Evolutionary conservation across 2,113 vertebrate genomes (phyloP).

Genomic region (Corydoras maculifer): DNA sequence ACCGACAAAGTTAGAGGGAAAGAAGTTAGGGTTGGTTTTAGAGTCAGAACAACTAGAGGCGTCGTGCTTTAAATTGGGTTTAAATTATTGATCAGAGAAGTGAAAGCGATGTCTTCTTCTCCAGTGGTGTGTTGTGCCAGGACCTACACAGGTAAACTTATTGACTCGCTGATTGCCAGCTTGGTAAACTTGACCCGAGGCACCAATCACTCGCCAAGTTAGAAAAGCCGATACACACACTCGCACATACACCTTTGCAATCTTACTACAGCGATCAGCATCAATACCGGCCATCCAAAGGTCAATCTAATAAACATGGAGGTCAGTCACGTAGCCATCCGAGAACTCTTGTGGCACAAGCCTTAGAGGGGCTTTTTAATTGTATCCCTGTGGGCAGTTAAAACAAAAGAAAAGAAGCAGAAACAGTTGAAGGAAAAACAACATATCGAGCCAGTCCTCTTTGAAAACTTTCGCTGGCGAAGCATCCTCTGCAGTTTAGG

Average conservation of each 20-base stretch:
- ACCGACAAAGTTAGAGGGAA: slow-evolving; percentile 38
- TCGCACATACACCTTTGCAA: slow-evolving; percentile 36
- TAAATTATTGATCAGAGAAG: slow-evolving; percentile 77
- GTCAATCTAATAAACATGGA: slow-evolving; percentile 76
- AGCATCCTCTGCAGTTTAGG: neutral
- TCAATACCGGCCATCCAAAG: slow-evolving; percentile 66
- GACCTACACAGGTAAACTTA: slow-evolving; percentile 64
- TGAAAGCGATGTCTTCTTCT: slow-evolving; percentile 56
- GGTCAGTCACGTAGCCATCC: slow-evolving; percentile 63
- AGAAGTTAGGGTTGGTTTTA: slow-evolving; percentile 36
- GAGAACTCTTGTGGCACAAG: slow-evolving; percentile 60
- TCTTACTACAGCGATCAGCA: slow-evolving; percentile 58
- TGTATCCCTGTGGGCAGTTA: slow-evolving; percentile 63
- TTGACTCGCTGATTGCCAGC: slow-evolving; percentile 73
- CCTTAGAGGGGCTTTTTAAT: slow-evolving; percentile 69
- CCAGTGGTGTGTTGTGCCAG: slow-evolving; percentile 57
- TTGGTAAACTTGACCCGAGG: slow-evolving; percentile 73
- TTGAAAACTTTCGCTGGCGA: neutral
- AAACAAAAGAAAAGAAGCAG: slow-evolving; percentile 42
- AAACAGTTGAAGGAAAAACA: slow-evolving; percentile 31
- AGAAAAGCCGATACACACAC: slow-evolving; percentile 49
- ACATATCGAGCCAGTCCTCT: slow-evolving; percentile 10
- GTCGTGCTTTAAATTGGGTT: slow-evolving; percentile 56
- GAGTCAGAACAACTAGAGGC: slow-evolving; percentile 51
- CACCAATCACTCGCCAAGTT: slow-evolving; percentile 53